phyloP scores from a whole-genome alignment of 1,140 invertebrate genomes.

The Agrilus planipennis region DNA sequence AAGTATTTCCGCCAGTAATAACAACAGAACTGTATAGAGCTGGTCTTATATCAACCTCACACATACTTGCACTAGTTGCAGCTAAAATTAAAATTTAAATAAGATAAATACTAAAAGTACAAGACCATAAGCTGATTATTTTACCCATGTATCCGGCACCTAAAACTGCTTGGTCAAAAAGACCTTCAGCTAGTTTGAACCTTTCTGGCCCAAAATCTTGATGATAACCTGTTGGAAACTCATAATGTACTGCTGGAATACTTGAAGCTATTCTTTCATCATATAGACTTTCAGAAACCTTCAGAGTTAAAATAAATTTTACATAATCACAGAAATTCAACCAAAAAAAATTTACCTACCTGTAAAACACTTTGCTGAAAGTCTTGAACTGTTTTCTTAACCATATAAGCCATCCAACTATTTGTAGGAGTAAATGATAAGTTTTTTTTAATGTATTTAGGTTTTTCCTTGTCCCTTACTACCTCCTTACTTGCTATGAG shows the following conservation, averaged over 20 bases:
- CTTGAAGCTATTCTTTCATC: slow-evolving; percentile 70
- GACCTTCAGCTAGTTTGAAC: slow-evolving; percentile 77
- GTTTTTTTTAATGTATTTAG: slow-evolving; percentile 66
- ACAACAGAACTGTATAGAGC: slow-evolving; percentile 86
- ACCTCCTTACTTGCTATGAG: slow-evolving; percentile 65
- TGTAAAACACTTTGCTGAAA: slow-evolving; percentile 71
- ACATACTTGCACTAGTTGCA: slow-evolving; percentile 82
- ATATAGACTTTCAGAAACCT: slow-evolving; percentile 72
- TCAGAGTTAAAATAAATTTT: slow-evolving; percentile 8
- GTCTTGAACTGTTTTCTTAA: slow-evolving; percentile 67
- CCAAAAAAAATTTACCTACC: slow-evolving; percentile 24
- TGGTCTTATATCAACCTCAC: slow-evolving; percentile 86
- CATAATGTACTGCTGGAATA: slow-evolving; percentile 79
- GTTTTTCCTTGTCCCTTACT: slow-evolving; percentile 70
- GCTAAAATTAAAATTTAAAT: slow-evolving; percentile 58
- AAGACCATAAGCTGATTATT: slow-evolving; percentile 5
- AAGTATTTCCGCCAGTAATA: slow-evolving; percentile 78
- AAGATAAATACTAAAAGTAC: too few relatives aligned
- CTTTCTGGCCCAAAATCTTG: slow-evolving; percentile 82
- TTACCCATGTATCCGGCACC: slow-evolving; percentile 59
- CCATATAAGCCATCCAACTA: slow-evolving; percentile 86
- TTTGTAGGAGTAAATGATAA: slow-evolving; percentile 71
- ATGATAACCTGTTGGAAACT: slow-evolving; percentile 91
- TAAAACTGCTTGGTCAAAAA: slow-evolving; percentile 78
- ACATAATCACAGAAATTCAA: neutral